A percentile compares a stretch with the other conserved stretches of the same genome.
These are phyloP conservation scores for Syngnathus floridae DNA, from an alignment of 2,113 vertebrate genomes.

Conservation along the genomic window DNA sequence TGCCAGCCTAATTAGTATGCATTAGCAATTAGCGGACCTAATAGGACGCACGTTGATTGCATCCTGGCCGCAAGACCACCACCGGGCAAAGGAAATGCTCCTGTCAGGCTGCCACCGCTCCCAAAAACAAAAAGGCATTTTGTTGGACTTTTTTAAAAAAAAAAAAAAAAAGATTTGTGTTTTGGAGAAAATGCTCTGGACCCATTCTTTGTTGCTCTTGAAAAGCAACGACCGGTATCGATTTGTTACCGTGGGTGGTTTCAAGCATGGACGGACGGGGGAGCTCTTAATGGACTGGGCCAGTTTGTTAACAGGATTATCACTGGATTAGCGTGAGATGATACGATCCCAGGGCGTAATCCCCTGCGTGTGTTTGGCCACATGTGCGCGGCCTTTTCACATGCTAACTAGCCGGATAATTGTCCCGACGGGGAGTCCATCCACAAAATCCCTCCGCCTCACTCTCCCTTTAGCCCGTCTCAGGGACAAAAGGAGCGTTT, in stretches of 20 bases:
- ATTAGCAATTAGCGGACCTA: slow-evolving; percentile 99
- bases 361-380: neutral
- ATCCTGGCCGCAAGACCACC: slow-evolving; percentile 74
- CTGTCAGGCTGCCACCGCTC: too few species aligned
- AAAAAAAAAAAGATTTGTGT: too few species aligned
- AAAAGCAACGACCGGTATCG: too few species aligned
- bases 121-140: too few species aligned
- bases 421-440: neutral
- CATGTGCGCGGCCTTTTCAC: slow-evolving; percentile 7
- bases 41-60: slow-evolving; percentile 99
- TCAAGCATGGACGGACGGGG: neutral
- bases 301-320: slow-evolving; percentile 1
- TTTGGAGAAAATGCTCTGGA: too few species aligned
- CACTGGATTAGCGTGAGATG: neutral
- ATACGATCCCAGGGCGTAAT: neutral
- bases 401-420: slow-evolving; percentile 4
- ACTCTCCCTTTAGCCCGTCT: neutral
- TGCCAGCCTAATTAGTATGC: slow-evolving; percentile 99
- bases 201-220: too few species aligned
- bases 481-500: slow-evolving; percentile 1
- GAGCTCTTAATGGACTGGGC: slow-evolving; percentile 53
- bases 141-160: too few species aligned
- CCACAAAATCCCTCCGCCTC: slow-evolving; percentile 43
- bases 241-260: neutral
- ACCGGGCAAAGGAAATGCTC: too few species aligned